phyloP scores from a whole-genome alignment of 2,797 vertebrate genomes.

The Lepus oiostolus region DNA sequence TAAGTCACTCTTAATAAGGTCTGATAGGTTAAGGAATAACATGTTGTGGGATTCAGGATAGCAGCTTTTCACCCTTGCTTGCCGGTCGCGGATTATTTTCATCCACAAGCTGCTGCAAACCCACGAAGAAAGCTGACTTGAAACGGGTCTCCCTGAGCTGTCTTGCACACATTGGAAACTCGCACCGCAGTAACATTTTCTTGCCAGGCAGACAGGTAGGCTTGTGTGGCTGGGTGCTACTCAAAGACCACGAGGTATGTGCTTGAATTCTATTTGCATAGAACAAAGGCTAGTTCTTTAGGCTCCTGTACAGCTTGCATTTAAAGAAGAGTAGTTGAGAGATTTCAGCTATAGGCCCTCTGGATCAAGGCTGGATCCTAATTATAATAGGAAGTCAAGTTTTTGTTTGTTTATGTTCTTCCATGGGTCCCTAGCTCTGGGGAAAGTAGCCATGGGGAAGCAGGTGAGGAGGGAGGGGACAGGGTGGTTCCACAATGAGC shows the following conservation, averaged over 20 bases:
- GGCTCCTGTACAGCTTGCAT: neutral
- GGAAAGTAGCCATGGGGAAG: neutral
- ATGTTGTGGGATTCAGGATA: constrained; percentile 24
- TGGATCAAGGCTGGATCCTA: constrained; percentile 25
- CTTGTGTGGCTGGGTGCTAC: neutral
- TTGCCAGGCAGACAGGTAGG: neutral
- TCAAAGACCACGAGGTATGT: neutral
- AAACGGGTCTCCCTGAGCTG: constrained; percentile 47
- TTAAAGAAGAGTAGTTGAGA: constrained; percentile 6
- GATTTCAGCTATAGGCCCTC: constrained; percentile 31
- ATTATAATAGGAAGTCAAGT: constrained; percentile 22
- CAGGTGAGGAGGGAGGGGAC: no score
- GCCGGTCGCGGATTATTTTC: constrained; percentile 69
- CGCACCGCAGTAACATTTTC: constrained; percentile 29
- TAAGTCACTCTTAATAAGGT: constrained; percentile 75
- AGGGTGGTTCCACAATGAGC: no score
- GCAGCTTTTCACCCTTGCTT: constrained; percentile 38
- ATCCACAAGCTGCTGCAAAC: neutral
- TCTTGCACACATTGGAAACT: constrained; percentile 58
- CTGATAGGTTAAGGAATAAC: constrained; percentile 78
- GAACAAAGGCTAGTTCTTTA: constrained; percentile 39
- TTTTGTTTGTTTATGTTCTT: neutral
- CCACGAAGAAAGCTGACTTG: constrained; percentile 58
- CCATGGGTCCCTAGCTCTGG: neutral
- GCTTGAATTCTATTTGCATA: constrained; percentile 51